Base-by-base conservation (phyloP, 35 echinoderm and acorn worm species). In the Chiridota heheva region DNA sequence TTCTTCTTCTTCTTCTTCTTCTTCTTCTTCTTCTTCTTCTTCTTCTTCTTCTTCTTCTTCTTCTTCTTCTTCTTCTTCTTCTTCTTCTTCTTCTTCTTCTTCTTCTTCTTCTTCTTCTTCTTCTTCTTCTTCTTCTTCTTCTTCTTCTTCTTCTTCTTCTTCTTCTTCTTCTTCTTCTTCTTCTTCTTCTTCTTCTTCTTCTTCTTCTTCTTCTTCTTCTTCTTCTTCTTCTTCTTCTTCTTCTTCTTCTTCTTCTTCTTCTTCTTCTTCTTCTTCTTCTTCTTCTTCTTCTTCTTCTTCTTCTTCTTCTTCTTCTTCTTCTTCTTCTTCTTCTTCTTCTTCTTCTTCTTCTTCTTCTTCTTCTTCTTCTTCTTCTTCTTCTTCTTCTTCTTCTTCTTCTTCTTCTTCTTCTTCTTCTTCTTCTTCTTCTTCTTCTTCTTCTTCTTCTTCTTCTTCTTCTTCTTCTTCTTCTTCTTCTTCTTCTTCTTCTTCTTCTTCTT, bases 141-240 rank as follows among this genome's bases (percentile, higher is more conserved):
- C 48, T 53, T 53, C 48, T 53, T 53, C 48, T 53, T 53, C 48
- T 53, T 53, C 48, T 53, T 53, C 48, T 53, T 53, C 10, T 53
- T 53, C 48, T 53, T 53, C 48, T 53, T 53, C 48, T 53, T 53
- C 48, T 53, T 53, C 48, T 53, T 53, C 48, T 22, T 53, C 48
- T 53, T 53, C 48, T 53, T 53, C 48, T 53, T 53, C 48, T 53
- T 53, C 48, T 53, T 53, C 48, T 53, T 53, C 48, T 53, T 53
- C 48, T 53, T 53, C 48, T 53, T 53, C 48, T 53, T 53, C 48
- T 53, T 53, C 48, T 53, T 53, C 48, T 53, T 53, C 48, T 53
- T 53, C 48, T 53, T 53, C 48, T 53, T 53, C 48, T 53, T 53
- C 48, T 53, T 53, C 48, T 53, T 53, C 48, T 53, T 53, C 48